Conservation (phyloP, 2,888 invertebrate species). For the Scelioninae gen. 1 region DNA sequence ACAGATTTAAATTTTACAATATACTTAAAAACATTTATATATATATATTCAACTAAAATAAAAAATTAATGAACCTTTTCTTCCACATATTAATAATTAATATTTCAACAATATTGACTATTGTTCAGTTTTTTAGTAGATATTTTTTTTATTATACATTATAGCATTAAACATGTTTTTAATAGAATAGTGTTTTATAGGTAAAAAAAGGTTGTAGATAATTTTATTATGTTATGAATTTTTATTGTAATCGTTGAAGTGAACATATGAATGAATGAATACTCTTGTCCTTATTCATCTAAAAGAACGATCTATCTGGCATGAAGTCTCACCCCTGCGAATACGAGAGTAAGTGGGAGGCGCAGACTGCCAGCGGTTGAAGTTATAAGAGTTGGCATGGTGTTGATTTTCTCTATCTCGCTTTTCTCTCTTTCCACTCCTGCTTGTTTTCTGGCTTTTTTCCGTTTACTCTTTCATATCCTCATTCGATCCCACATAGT, state of each 20-base stretch:
- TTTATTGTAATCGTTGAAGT: constrained; percentile 56
- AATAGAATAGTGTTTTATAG: too few species aligned
- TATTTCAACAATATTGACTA: too few species aligned
- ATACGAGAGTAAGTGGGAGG: constrained; percentile 75
- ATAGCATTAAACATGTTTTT: too few species aligned
- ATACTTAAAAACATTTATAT: too few species aligned
- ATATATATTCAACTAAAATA: too few species aligned
- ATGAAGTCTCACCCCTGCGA: constrained; percentile 75
- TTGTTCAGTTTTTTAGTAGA: too few species aligned
- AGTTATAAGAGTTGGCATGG: constrained; percentile 82
- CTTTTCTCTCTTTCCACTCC: constrained; percentile 51
- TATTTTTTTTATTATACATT: too few species aligned
- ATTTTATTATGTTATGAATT: constrained; percentile 28
- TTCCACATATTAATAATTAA: too few species aligned
- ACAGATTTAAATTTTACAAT: too few species aligned
- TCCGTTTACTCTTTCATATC: constrained; percentile 64
- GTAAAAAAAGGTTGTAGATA: too few species aligned
- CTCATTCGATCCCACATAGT: constrained; percentile 55
- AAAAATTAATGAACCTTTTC: too few species aligned
- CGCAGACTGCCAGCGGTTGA: constrained; percentile 80
- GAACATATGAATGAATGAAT: constrained; percentile 81
- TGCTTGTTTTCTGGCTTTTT: constrained; percentile 60
- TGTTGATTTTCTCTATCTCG: constrained; percentile 78
- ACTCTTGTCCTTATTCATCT: constrained; percentile 79
- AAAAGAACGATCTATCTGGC: constrained; percentile 80